These are phyloP conservation scores for Malurus alboscapulatus DNA, from an alignment of 2,113 vertebrate genomes.

Conservation along the genomic window DNA sequence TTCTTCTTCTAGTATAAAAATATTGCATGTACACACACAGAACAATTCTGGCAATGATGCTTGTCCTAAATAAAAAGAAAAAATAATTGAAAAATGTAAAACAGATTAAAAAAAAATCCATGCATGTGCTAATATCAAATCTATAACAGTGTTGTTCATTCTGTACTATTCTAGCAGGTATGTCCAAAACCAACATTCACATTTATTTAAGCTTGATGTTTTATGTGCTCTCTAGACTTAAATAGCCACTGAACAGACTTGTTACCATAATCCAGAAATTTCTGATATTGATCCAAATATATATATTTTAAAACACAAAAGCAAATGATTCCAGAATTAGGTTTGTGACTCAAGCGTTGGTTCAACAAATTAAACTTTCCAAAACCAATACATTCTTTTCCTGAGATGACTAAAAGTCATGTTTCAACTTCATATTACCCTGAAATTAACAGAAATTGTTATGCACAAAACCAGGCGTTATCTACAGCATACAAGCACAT, in stretches of 20 bases:
- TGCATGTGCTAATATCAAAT: not conserved
- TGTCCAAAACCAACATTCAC: not conserved
- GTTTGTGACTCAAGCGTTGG: not conserved
- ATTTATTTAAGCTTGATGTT: not conserved
- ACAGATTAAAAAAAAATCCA: not conserved
- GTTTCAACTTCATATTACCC: not conserved
- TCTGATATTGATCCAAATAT: not conserved
- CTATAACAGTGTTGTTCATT: not conserved
- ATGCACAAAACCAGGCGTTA: slow-evolving; percentile 25
- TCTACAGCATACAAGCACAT: slow-evolving; percentile 9
- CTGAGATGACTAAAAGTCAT: slow-evolving; percentile 5
- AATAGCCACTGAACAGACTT: not conserved
- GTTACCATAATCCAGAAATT: not conserved
- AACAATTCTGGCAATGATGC: not conserved
- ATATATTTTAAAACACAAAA: not conserved
- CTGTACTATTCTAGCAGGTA: not conserved
- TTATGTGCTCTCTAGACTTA: not conserved
- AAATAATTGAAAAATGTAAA: not conserved
- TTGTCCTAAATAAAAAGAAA: not conserved
- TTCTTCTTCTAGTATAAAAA: slow-evolving; percentile 13
- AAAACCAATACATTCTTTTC: slow-evolving; percentile 34
- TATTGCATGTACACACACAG: not conserved
- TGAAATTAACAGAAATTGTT: slow-evolving; percentile 26
- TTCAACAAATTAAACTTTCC: slow-evolving; percentile 25
- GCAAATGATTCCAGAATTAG: not conserved